Percentiles rank a stretch among this genome's conserved stretches.
Evolutionary conservation across 2,888 invertebrate genomes (phyloP).

Genomic region (Desoria tigrina): DNA sequence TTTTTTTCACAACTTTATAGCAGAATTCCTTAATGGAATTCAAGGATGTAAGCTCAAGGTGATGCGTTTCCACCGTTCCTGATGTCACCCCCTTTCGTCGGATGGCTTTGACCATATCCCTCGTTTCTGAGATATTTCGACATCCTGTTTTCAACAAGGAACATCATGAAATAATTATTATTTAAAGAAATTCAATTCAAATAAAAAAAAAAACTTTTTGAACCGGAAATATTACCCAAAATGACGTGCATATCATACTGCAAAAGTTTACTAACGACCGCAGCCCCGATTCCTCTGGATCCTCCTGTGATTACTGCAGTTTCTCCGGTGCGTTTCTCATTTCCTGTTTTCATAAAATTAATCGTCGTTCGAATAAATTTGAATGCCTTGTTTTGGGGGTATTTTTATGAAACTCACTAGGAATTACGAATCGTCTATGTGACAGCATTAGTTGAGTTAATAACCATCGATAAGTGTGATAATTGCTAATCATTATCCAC

Average conservation of each 20-base stretch:
- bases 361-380: not conserved
- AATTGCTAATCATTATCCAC: conserved; percentile 32
- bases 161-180: not conserved
- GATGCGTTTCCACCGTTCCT: conserved; percentile 68
- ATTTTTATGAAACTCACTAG: conserved; percentile 27
- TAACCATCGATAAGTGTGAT: conserved; percentile 30
- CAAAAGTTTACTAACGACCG: conserved; percentile 73
- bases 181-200: not conserved
- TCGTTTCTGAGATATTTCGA: conserved; percentile 66
- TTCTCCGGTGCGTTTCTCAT: conserved; percentile 65
- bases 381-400: conserved; percentile 6
- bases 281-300: conserved; percentile 78
- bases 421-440: conserved; percentile 31
- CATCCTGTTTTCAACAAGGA: conserved; percentile 64
- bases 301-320: conserved; percentile 84
- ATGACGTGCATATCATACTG: conserved; percentile 76
- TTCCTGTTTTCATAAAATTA: conserved; percentile 57
- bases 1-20: conserved; percentile 65
- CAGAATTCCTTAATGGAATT: conserved; percentile 76
- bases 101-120: conserved; percentile 58
- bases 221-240: conserved; percentile 62
- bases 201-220: not conserved
- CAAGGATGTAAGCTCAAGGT: conserved; percentile 74
- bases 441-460: conserved; percentile 25
- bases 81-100: conserved; percentile 60